Evolutionary conservation across 2,797 vertebrate species (phyloP), one percentile per base, ranked within the genome.

Genomic region (Arctocebus calabarensis): DNA sequence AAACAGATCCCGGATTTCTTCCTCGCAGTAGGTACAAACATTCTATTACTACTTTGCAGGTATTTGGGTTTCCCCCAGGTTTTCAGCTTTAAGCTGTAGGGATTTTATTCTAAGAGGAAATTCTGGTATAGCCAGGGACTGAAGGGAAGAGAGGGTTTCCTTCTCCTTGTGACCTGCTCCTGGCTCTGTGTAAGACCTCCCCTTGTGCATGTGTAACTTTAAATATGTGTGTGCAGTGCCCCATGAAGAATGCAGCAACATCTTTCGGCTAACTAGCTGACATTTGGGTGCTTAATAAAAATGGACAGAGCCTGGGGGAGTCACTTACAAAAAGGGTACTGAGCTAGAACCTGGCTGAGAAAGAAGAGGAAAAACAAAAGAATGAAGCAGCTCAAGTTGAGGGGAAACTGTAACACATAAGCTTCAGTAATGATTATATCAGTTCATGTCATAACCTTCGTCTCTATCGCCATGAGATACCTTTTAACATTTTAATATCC

Each of bases 271-370:
- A 96, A 94, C 95, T 93, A 97, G 95, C 84, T 97, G 96, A 96
- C 94, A 96, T 94, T 97, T 96, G 94, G 89, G 89, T 93, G 93
- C 92, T 91, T 97, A 97, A 97, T 96, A 97, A 96, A 95, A 97
- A 73, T 94, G 94, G 92, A 95, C 97, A 96, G 96, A 98, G 96
- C 92, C 94, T 96, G 81, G 85, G 94, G 90, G 79, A 95, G 94
- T 91, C 96, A 93, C 85, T 97, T 96, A 96, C 89, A 96, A 88
- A 91, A 91, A 94, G 92, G 25, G 92, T 93, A 96, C 91, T 94
- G 91, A 96, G 85, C 88, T 95, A 97, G 95, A 97, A 94, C 89
- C 90, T 95, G 16, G 0, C 81, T 20, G 29, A 27, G 64, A 96
- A 96, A 29, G 57, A 84, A 96, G 87, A 89, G 57, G 32, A 71